phyloP scores from a whole-genome alignment of 37 sponge, comb jelly and placozoan genomes.

The Mnemiopsis leidyi region DNA sequence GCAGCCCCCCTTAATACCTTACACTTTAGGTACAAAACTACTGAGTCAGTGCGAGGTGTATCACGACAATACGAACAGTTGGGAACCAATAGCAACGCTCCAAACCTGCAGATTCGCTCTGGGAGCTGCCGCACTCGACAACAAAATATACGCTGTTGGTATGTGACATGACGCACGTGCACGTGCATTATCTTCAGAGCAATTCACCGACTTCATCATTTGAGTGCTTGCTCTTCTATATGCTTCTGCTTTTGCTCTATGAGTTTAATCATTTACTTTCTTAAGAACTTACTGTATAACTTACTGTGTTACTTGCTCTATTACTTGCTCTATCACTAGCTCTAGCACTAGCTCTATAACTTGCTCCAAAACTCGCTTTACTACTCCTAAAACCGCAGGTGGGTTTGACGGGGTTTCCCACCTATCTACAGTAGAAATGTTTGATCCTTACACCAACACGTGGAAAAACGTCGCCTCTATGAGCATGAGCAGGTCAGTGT shows the following conservation, averaged over 20 bases:
- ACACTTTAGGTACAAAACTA: constrained; percentile 4
- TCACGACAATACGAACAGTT: constrained; percentile 46
- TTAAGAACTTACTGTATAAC: too few relatives aligned
- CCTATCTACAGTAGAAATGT: constrained; percentile 25
- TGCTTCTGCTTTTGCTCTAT: neutral
- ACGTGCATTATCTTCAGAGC: too few relatives aligned
- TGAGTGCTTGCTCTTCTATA: too few relatives aligned
- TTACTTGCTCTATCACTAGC: too few relatives aligned
- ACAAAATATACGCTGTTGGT: neutral
- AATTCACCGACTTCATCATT: too few relatives aligned
- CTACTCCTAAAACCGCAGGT: too few relatives aligned
- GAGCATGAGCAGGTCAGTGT: constrained; percentile 32
- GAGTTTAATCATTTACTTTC: too few relatives aligned
- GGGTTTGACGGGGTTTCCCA: neutral
- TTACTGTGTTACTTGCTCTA: too few relatives aligned
- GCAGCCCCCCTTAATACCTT: too few relatives aligned
- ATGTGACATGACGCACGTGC: too few relatives aligned
- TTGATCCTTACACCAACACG: neutral
- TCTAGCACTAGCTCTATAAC: too few relatives aligned
- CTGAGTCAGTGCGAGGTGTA: constrained; percentile 26
- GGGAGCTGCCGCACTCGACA: neutral
- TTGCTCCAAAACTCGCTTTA: too few relatives aligned
- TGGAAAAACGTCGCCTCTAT: constrained; percentile 38
- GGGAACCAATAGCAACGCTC: constrained; percentile 23
- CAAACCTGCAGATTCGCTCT: constrained; percentile 42